Evolutionary conservation across 2,113 vertebrate species (phyloP).

Genomic region (Pygoscelis antarcticus): DNA sequence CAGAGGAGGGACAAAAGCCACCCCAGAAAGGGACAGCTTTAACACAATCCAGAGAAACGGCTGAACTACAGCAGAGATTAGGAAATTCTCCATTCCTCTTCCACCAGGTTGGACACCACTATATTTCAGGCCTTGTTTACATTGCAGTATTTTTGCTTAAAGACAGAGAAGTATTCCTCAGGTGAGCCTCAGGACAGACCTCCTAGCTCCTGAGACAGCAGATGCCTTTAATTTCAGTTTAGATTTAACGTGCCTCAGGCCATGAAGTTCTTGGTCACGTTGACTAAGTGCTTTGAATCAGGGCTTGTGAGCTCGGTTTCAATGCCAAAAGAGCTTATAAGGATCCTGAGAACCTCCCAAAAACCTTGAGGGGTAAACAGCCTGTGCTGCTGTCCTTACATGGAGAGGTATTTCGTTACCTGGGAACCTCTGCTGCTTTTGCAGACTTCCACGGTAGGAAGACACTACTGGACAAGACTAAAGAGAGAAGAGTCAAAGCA

Average conservation of each 20-base stretch:
- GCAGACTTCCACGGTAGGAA: neutral
- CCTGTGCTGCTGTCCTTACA: neutral
- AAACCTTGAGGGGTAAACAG: neutral
- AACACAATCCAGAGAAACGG: neutral
- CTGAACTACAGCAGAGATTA: neutral
- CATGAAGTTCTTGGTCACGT: neutral
- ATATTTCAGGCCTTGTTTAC: neutral
- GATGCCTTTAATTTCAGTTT: constrained; percentile 3
- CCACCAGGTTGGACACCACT: neutral
- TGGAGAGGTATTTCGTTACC: neutral
- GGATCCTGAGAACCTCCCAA: neutral
- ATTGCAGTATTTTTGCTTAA: neutral
- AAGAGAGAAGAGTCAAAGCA: neutral
- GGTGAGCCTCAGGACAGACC: neutral
- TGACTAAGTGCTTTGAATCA: constrained; percentile 18
- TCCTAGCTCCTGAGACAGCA: neutral
- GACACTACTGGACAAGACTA: neutral
- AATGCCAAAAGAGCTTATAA: neutral
- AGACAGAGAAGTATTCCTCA: neutral
- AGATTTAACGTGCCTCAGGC: neutral
- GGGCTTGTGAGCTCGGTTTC: neutral
- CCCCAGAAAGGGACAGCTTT: neutral
- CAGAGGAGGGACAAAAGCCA: neutral
- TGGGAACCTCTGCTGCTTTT: neutral
- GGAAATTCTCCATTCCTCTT: neutral